Evolutionary conservation across 2,797 vertebrate species (phyloP).

Genomic region (Gadopsis bispinosus): DNA sequence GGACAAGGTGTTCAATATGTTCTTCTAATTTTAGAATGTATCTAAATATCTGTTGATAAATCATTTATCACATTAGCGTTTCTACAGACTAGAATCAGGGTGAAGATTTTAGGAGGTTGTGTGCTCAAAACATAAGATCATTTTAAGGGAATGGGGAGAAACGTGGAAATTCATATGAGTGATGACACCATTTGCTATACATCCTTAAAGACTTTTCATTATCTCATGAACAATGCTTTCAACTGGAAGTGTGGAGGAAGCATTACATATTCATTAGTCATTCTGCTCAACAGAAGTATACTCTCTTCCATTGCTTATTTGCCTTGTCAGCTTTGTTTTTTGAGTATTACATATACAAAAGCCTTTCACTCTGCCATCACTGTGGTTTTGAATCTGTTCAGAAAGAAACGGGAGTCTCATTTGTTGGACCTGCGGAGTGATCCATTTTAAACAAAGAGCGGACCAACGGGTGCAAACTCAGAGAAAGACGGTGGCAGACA

Average conservation of each 20-base stretch:
- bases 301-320: constrained; percentile 19
- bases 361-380: constrained; percentile 27
- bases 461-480: constrained; percentile 41
- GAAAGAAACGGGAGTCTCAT: constrained; percentile 32
- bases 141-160: background rate
- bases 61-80: constrained; percentile 28
- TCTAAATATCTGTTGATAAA: constrained; percentile 37
- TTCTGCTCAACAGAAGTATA: constrained; percentile 30
- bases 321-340: constrained; percentile 31
- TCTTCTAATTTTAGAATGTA: constrained; percentile 59
- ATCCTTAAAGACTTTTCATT: constrained; percentile 26
- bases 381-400: constrained; percentile 33
- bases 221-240: constrained; percentile 26
- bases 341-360: constrained; percentile 28
- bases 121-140: background rate
- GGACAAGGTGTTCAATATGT: constrained; percentile 44
- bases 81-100: background rate
- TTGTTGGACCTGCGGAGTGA: constrained; percentile 35
- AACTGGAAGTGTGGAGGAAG: constrained; percentile 38
- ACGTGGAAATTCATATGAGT: background rate
- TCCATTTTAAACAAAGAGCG: constrained; percentile 38
- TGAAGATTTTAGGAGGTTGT: background rate
- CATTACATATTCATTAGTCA: constrained; percentile 46
- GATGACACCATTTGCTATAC: background rate
- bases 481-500: constrained; percentile 29